phyloP scores from a whole-genome alignment of 2,113 vertebrate species.

The Tychaedon coryphoeus region DNA sequence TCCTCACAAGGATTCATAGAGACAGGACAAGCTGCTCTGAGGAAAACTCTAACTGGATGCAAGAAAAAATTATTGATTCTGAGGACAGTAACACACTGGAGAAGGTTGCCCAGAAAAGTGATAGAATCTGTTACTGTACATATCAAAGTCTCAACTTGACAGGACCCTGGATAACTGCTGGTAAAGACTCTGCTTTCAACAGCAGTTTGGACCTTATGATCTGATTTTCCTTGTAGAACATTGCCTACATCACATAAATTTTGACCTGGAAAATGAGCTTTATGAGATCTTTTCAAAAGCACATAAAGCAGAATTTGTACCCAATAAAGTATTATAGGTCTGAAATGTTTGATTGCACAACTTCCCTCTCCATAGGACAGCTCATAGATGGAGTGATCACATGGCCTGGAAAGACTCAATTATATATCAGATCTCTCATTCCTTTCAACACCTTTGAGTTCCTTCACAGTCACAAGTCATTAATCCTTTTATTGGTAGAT shows the following conservation, averaged over 20 bases:
- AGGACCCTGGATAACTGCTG: neutral
- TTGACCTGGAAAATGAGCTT: neutral
- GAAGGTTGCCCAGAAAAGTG: neutral
- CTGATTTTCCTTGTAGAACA: neutral
- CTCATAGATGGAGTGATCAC: neutral
- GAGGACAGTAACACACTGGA: neutral
- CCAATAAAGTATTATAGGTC: neutral
- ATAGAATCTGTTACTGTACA: neutral
- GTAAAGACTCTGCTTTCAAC: neutral
- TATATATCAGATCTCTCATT: neutral
- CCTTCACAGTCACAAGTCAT: slow-evolving; percentile 7
- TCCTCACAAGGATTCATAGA: neutral
- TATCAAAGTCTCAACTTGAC: neutral
- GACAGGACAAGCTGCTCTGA: neutral
- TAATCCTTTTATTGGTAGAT: neutral
- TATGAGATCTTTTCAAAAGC: neutral
- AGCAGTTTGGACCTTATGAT: neutral
- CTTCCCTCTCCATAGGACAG: neutral
- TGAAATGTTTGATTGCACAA: neutral
- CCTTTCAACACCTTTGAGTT: neutral
- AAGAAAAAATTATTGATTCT: neutral
- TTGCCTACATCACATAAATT: neutral
- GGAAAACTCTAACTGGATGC: neutral
- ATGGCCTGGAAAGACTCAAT: neutral
- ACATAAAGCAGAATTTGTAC: neutral